Percentiles rank a stretch among this genome's conserved stretches.
These are phyloP conservation scores for Tenebrio molitor DNA, from an alignment of 1,140 invertebrate genomes.

Conservation along the genomic window DNA sequence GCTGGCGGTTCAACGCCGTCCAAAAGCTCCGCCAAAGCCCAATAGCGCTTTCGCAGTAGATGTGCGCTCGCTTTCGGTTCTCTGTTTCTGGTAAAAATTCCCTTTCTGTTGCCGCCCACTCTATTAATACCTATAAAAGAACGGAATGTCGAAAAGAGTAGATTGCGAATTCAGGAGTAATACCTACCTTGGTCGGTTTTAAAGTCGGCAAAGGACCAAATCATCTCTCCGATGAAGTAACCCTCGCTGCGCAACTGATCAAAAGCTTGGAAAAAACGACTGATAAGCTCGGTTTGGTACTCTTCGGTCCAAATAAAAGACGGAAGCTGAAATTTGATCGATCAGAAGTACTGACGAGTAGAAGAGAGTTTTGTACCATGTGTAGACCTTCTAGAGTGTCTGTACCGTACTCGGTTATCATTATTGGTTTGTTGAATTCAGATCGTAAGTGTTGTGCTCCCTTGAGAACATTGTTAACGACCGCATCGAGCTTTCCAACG, in stretches of 20 bases:
- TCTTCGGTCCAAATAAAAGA: conserved; percentile 94
- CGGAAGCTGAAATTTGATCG: conserved; percentile 75
- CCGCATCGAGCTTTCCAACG: conserved; percentile 83
- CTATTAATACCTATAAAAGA: conserved; percentile 74
- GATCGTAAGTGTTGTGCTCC: conserved; percentile 86
- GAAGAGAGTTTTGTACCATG: conserved; percentile 59
- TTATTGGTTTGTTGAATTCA: conserved; percentile 89
- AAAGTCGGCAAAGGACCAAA: conserved; percentile 97
- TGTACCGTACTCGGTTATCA: conserved; percentile 96
- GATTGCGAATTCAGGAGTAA: background rate
- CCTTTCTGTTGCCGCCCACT: conserved; percentile 92
- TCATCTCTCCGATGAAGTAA: conserved; percentile 95
- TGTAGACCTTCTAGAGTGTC: conserved; percentile 93
- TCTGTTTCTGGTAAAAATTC: conserved; percentile 88
- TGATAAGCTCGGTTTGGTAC: conserved; percentile 88
- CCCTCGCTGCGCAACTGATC: conserved; percentile 82
- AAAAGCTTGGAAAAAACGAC: conserved; percentile 91
- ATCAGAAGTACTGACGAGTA: too few species aligned
- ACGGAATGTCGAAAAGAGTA: background rate
- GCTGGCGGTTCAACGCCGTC: conserved; percentile 68
- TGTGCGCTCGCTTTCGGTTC: conserved; percentile 90
- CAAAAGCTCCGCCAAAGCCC: conserved; percentile 73
- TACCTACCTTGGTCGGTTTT: conserved; percentile 59
- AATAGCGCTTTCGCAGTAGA: conserved; percentile 83
- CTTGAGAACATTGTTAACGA: conserved; percentile 77